Evolutionary conservation across 2,888 invertebrate species (phyloP), one percentile per base, ranked within the genome.

Genomic region (Yponomeuta cagnagella): DNA sequence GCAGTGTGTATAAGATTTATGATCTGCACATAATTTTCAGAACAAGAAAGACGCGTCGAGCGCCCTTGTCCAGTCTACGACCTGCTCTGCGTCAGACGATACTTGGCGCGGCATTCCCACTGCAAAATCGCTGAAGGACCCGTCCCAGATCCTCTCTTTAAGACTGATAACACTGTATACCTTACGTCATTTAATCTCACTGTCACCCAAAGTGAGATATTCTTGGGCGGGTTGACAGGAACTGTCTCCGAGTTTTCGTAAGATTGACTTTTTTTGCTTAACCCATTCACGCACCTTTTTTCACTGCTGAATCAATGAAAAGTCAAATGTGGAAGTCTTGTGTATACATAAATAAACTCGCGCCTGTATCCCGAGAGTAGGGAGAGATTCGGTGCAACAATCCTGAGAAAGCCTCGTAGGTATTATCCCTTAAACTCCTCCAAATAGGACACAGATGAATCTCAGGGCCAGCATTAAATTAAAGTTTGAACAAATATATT

Each of bases 161-260:
- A 75, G 23, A 71, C 72, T 2, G 73, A 74, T 63, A 63, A 30
- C 8, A 72, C 69, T 2, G 10, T 72, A 2, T 72, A 73, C 48
- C 65, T 74, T 12, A 70, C 76, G 8, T 67, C 64, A 37, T 64
- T 72, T 3, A 85, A 84, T 58, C 3, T 80, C 0, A 77, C 81
- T 4, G 37, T 76, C 1, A 74, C 73, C 1, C 63, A 70, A 3
- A 71, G 69, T 1, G 70, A 78, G 69, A 33, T 73, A 2, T 48
- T 70, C 4, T 72, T 79, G 3, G 74, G 70, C 23, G 82, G 82
- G 1, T 71, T 80, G 1, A 77, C 75, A 43, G 80, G 77, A 10
- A 78, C 72, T 33, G 73, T 84, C 48, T 75, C 74, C 0, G 79
- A 82, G 67, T 82, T 83, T 69, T 82, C 77, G 84, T 84, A 75